These are phyloP conservation scores for Drosophila carrolli DNA, from an alignment of 1,140 invertebrate species.

Conservation along the genomic window DNA sequence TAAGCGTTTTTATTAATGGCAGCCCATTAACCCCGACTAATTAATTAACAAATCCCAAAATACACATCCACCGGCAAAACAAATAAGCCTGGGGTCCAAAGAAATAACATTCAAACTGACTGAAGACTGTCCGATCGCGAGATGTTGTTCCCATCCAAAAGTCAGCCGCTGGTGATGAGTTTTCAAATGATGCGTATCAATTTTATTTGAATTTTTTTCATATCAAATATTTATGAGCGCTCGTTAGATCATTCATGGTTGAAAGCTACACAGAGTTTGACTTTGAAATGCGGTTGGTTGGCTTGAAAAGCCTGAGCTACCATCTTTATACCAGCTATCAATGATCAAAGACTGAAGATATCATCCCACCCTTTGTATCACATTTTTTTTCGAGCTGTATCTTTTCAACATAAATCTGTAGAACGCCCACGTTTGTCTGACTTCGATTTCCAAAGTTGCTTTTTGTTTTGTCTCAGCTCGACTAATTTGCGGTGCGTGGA, in stretches of 20 bases:
- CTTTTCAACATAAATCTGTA: conserved; percentile 71
- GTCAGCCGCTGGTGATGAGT: conserved; percentile 65
- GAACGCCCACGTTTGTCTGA: conserved; percentile 67
- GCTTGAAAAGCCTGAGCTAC: background rate
- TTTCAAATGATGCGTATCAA: conserved; percentile 80
- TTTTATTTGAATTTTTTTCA: conserved; percentile 71
- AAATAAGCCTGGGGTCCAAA: conserved; percentile 43
- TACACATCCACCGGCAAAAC: conserved; percentile 60
- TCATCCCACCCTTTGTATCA: conserved; percentile 16
- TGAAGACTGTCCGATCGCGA: conserved; percentile 21
- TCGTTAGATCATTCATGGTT: conserved; percentile 72
- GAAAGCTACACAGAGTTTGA: background rate
- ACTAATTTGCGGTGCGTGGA: conserved; percentile 78
- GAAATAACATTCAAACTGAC: conserved; percentile 33
- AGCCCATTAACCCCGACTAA: conserved; percentile 79
- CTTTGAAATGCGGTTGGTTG: background rate
- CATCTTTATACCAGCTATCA: conserved; percentile 23
- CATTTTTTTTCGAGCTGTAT: conserved; percentile 34
- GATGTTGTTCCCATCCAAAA: conserved; percentile 24
- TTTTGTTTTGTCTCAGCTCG: conserved; percentile 39
- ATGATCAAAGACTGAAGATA: conserved; percentile 35
- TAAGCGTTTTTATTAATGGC: conserved; percentile 81
- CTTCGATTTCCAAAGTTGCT: conserved; percentile 24
- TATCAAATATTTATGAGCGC: conserved; percentile 78
- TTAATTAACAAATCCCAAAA: conserved; percentile 71